A percentile compares a stretch with the other conserved stretches of the same genome.
These are phyloP conservation scores for Rhagophthalmus giganteus DNA, from an alignment of 2,888 invertebrate genomes.

Conservation along the genomic window DNA sequence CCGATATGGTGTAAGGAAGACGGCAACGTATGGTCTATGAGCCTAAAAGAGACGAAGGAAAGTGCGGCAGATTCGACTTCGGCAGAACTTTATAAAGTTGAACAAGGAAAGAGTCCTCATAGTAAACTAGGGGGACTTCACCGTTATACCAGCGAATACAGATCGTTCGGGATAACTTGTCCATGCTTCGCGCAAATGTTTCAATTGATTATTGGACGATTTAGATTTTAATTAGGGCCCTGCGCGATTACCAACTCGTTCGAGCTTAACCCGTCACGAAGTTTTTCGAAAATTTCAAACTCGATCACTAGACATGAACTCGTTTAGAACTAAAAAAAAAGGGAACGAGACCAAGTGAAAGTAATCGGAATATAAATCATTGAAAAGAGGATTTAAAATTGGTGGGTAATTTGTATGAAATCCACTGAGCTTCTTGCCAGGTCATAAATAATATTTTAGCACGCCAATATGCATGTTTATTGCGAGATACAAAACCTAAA, in stretches of 20 bases:
- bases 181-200: constrained; percentile 24
- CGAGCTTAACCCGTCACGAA: constrained; percentile 17
- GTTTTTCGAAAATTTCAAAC: background rate
- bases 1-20: constrained; percentile 28
- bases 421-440: constrained; percentile 29
- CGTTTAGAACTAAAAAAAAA: too few relatives aligned
- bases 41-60: constrained; percentile 25
- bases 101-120: constrained; percentile 30
- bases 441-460: constrained; percentile 28
- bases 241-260: constrained; percentile 23
- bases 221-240: constrained; percentile 28
- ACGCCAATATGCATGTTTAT: constrained; percentile 28
- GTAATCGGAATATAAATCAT: constrained; percentile 31
- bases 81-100: constrained; percentile 24
- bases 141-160: constrained; percentile 36
- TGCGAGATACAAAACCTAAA: too few relatives aligned
- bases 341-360: constrained; percentile 25
- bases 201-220: constrained; percentile 31
- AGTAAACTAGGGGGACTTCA: constrained; percentile 36
- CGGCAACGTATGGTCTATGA: constrained; percentile 3
- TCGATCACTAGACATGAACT: background rate
- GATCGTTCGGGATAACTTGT: constrained; percentile 33
- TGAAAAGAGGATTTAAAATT: constrained; percentile 30
- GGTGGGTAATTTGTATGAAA: constrained; percentile 32
- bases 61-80: constrained; percentile 27